Percentiles rank a stretch among this genome's conserved stretches.
Conservation (phyloP, 2,113 vertebrate species). For the Otis tarda region DNA sequence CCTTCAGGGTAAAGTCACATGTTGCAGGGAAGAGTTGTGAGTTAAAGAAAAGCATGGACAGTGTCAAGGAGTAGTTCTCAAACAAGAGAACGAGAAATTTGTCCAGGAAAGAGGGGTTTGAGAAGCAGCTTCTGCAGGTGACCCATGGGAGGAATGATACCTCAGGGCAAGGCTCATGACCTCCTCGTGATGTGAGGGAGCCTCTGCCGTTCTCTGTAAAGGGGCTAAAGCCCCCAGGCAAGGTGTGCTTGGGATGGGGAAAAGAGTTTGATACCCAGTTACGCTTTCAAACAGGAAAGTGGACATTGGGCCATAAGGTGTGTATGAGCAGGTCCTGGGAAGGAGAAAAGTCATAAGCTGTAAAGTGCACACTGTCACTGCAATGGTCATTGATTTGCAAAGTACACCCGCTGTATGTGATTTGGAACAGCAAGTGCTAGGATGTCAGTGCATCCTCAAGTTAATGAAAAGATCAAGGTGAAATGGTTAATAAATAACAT, state of each 20-base stretch:
- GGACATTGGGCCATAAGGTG: background rate
- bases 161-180: background rate
- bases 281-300: background rate
- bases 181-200: background rate
- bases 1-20: background rate
- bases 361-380: background rate
- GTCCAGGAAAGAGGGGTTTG: background rate
- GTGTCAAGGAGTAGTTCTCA: background rate
- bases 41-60: background rate
- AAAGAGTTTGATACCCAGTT: background rate
- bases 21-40: background rate
- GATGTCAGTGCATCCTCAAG: background rate
- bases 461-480: conserved; percentile 28
- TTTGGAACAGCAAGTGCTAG: background rate
- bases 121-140: background rate
- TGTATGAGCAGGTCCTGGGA: background rate
- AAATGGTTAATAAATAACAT: conserved; percentile 46
- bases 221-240: background rate
- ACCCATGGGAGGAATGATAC: rapidly evolving
- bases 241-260: background rate
- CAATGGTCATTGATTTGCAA: background rate
- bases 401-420: background rate
- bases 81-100: background rate
- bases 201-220: background rate
- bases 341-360: background rate